Base-by-base conservation (phyloP, 2,113 vertebrate species). In the Amphiprion ocellaris region DNA sequence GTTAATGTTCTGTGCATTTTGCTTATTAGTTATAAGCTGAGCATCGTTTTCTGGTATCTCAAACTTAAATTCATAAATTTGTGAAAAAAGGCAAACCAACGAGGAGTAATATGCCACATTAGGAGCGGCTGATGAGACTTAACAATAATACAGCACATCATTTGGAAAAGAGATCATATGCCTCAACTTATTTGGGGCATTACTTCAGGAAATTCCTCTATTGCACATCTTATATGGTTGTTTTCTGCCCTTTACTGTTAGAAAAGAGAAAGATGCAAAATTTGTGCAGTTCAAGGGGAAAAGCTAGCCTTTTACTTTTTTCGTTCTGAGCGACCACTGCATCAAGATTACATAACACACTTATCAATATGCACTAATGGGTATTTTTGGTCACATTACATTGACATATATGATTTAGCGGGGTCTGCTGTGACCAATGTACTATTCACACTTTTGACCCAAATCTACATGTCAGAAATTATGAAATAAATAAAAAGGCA, bases 341-440 rank as follows among this genome's bases (percentile, higher is more conserved):
- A 96, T 95, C 86, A 94, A 89, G 94, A 92, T 93, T 83, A 91
- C 94, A 94, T 96, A 95, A 96, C 90, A 92, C 95, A 90, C 95
- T 97, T 95, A 93, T 96, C 95, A 94, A 64, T 95, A 96, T 95
- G 96, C 95, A 96, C 95, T 96, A 94, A 96, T 94, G 95, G 96
- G 96, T 96, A 95, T 95, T 95, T 93, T 92, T 94, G 94, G 94
- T 96, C 92, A 89, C 92, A 81, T 96, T 92, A 70, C 90, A 78
- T 95, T 95, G 94, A 95, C 92, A 95, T 94, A 92, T 73, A 90
- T 93, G 88, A 95, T 94, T 92, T 56, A 90, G 92, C 94, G 79
- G 81, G 91, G 94, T 94, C 95, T 92, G 95, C 95, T 94, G 95
- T 96, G 96, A 96, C 95, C 94, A 95, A 94, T 94, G 89, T 84